phyloP scores from a whole-genome alignment of 1,140 invertebrate genomes.

The Pygmarrhopalites habei region DNA sequence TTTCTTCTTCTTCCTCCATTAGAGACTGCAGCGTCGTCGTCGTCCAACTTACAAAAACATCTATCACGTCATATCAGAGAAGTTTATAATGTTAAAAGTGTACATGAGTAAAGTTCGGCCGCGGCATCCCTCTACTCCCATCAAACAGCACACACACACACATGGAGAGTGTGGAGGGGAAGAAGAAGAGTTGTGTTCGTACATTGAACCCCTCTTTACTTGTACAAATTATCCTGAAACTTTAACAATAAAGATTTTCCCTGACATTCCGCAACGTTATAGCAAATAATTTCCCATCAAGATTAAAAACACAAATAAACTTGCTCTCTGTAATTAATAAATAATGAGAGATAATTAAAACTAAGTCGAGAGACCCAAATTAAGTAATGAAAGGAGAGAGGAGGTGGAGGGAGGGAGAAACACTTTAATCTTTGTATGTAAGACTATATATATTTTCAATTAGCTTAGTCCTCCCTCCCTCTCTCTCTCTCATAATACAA shows the following conservation, averaged over 20 bases:
- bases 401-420: no score
- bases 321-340: slow-evolving; percentile 1
- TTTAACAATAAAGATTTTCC: slow-evolving; percentile 14
- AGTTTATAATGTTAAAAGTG: no score
- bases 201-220: slow-evolving; percentile 15
- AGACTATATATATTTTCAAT: not conserved
- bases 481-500: no score
- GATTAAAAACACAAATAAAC: not conserved
- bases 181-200: not conserved
- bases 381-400: slow-evolving; percentile 5
- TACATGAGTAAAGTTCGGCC: not conserved
- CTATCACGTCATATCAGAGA: slow-evolving; percentile 3
- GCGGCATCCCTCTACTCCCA: not conserved
- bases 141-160: no score
- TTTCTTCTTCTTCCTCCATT: not conserved
- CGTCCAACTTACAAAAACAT: not conserved
- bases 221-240: slow-evolving; percentile 6
- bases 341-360: slow-evolving; percentile 6
- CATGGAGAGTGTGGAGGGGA: no score
- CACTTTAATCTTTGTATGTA: not conserved
- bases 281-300: slow-evolving; percentile 5
- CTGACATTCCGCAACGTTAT: slow-evolving; percentile 1
- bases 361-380: not conserved
- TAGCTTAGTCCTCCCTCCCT: no score
- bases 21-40: no score